Evolutionary conservation across 2,888 invertebrate species (phyloP).

Genomic region (Luffia ferchaultella): DNA sequence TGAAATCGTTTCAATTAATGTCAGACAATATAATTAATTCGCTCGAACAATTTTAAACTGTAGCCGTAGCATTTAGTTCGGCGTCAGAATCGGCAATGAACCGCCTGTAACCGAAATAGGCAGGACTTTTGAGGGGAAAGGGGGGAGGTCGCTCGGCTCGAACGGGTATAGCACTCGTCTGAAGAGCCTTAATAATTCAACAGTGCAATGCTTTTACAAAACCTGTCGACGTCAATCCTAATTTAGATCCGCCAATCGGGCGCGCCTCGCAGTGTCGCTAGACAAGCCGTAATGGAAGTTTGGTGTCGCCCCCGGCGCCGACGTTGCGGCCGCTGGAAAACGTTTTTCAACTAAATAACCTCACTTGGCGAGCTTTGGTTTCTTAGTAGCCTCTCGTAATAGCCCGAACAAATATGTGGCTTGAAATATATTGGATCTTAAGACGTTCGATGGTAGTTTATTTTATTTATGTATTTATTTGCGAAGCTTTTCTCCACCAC

Average conservation of each 20-base stretch:
- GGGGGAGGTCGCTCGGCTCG: slow-evolving; percentile 9
- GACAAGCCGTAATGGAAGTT: slow-evolving; percentile 6
- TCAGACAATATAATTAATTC: no score
- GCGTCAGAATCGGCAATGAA: background rate
- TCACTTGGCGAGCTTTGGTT: no score
- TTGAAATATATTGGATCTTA: no score
- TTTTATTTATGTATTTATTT: no score
- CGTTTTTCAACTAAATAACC: background rate
- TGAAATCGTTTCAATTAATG: no score
- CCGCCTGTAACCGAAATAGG: background rate
- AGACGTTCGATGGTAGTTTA: no score
- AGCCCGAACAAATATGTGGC: no score
- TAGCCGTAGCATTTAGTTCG: background rate
- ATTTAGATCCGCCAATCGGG: slow-evolving; percentile 52
- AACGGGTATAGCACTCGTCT: slow-evolving; percentile 54
- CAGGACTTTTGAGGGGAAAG: background rate
- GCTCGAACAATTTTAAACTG: background rate
- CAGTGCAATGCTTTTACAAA: slow-evolving; percentile 67
- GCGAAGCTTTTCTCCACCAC: no score
- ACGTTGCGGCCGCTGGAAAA: background rate
- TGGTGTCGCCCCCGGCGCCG: slow-evolving; percentile 1
- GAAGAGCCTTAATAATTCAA: slow-evolving; percentile 64
- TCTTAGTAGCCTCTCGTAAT: no score
- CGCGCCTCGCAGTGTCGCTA: slow-evolving; percentile 48
- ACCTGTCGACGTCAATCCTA: slow-evolving; percentile 64